A percentile compares a stretch with the other conserved stretches of the same genome.
phyloP scores from a whole-genome alignment of 2,888 invertebrate genomes.

The Limnephilus marmoratus region DNA sequence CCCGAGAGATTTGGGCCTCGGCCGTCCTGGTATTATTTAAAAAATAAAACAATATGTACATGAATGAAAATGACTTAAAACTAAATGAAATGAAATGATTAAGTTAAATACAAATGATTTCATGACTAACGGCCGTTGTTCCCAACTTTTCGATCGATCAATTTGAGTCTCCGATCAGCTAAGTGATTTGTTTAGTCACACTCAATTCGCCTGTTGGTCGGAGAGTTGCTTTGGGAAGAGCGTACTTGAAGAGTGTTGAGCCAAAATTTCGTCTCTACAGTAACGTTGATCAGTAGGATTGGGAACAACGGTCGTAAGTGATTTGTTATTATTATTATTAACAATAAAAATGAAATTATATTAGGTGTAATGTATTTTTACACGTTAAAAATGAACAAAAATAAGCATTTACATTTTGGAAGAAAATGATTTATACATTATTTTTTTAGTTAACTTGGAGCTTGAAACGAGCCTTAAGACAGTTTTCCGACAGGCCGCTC shows the following conservation, averaged over 20 bases:
- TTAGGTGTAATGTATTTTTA: too few species aligned
- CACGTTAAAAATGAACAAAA: neutral
- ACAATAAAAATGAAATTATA: too few species aligned
- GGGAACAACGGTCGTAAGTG: neutral
- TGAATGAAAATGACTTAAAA: neutral
- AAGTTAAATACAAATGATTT: neutral
- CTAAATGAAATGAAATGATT: neutral
- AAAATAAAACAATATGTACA: neutral
- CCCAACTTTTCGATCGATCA: too few species aligned
- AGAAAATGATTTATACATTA: neutral
- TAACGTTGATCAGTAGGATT: too few species aligned
- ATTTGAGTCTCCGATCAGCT: too few species aligned
- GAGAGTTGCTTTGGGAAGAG: too few species aligned
- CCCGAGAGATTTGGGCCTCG: slow-evolving; percentile 64
- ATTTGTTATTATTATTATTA: neutral
- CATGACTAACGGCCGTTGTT: neutral
- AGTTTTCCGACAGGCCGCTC: too few species aligned
- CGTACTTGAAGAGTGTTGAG: too few species aligned
- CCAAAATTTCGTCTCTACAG: too few species aligned
- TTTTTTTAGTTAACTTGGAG: neutral
- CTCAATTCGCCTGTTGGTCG: too few species aligned
- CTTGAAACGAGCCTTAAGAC: neutral
- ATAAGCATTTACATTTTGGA: neutral
- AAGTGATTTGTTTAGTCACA: too few species aligned
- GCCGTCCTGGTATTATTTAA: slow-evolving; percentile 52